Evolutionary conservation across 2,888 invertebrate genomes (phyloP), one percentile per base, ranked within the genome.

Genomic region (Cryptosula pallasiana): DNA sequence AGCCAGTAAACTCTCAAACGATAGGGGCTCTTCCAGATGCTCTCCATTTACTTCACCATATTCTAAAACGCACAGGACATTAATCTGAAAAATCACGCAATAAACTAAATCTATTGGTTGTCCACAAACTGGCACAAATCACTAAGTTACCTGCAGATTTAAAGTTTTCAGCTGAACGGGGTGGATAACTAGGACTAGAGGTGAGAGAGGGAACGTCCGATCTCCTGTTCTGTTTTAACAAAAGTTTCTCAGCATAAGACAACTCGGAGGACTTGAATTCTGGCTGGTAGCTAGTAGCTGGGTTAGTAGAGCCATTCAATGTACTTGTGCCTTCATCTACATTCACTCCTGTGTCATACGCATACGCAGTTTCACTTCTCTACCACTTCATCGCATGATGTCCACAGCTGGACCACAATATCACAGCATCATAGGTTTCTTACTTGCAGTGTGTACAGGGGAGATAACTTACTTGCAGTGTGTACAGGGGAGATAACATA

Each of bases 221-320:
- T 69, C 82, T 76, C 70, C 83, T 75, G 73, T 82, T 81, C 73
- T 80, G 79, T 78, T 83, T 83, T 35, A 84, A 75, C 72, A 84
- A 72, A 5, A 84, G 78, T 55, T 79, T 76, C 69, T 84, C 83
- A 0, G 82, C 83, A 73, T 84, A 84, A 27, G 77, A 79, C 34
- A 82, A 73, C 25, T 76, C 76, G 63, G 74, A 74, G n/a, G 77
- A 75, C 72, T 76, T 75, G 75, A 81, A 83, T 69, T 78, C 79
- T 35, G 82, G 80, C 34, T 82, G 80, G 27, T 79, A 71, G 5
- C 77, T 77, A 34, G 69, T 71, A 25, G 71, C 32, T 20, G 76
- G 72, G 9, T 69, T 57, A 55, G 71, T 74, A 0, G 74, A 55
- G 25, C 76, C 69, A 25, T 75, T 74, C 32, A 73, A 72, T 20